Evolutionary conservation across 2,797 vertebrate species (phyloP), one percentile per base, ranked within the genome.

Genomic region (Poecile montanus): DNA sequence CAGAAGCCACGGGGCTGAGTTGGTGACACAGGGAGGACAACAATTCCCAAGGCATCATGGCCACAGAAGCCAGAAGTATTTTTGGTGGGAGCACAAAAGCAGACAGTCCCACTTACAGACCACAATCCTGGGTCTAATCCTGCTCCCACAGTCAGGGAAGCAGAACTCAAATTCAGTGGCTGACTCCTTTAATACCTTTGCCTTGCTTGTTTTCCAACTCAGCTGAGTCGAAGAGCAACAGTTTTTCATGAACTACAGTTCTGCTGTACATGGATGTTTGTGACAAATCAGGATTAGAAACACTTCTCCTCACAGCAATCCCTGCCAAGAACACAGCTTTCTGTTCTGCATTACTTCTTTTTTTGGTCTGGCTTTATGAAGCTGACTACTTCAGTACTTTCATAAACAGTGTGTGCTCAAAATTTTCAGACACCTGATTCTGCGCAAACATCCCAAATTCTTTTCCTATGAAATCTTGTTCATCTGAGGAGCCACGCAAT

Each of bases 361-460:
- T 96, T 97, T 96, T 96, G 93, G 95, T 92, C 89, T 94, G 93
- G 77, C 65, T 81, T 94, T 89, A 94, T 30, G 73, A 81, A 93
- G 93, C 94, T 68, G 91, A 75, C 83, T 92, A 73, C 80, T 95
- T 94, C 79, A 85, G 70, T 60, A 72, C 89, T 93, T 94, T 91
- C 89, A 89, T 95, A 94, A 96, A 95, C 91, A 94, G 66, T 60
- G 48, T 61, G 80, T n/a, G 48, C 89, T 84, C 44, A 77, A 94
- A 93, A 88, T 93, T 95, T 96, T 94, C 92, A 95, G 94, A 94
- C 94, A 96, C 93, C 94, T 89, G 78, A 94, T 95, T 95, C 84
- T 89, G 83, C 7, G 0, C 89, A 96, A 96, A 94, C 94, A 94
- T 88, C 95, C 89, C 77, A 85, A 94, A 97, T 97, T 96, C 95